A percentile compares a stretch with the other conserved stretches of the same genome.
phyloP scores from a whole-genome alignment of 2,113 vertebrate species.

The Planiliza haematocheilus region DNA sequence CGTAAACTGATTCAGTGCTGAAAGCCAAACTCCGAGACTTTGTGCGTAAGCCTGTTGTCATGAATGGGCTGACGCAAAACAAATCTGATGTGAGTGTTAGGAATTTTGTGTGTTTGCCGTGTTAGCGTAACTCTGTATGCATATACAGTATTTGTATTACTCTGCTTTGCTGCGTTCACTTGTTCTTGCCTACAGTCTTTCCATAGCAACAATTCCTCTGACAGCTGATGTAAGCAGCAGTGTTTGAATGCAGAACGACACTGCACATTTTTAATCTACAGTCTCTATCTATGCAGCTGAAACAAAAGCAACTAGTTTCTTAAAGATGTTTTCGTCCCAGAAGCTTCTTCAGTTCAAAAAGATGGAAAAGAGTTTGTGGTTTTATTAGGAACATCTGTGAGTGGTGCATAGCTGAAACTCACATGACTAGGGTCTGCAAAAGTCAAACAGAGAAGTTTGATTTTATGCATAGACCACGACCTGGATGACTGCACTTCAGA shows the following conservation, averaged over 20 bases:
- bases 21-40: not conserved
- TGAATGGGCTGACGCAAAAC: not conserved
- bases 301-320: too few relatives aligned
- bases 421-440: too few relatives aligned
- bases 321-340: too few relatives aligned
- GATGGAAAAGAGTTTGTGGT: too few relatives aligned
- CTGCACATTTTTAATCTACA: too few relatives aligned
- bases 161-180: constrained; percentile 9
- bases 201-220: constrained; percentile 47
- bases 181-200: constrained; percentile 4
- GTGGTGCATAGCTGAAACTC: too few relatives aligned
- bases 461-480: too few relatives aligned
- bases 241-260: constrained; percentile 9
- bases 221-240: constrained; percentile 29
- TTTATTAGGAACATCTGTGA: too few relatives aligned
- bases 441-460: too few relatives aligned
- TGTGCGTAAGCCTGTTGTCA: not conserved
- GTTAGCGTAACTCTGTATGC: constrained; percentile 1
- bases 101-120: not conserved
- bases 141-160: not conserved
- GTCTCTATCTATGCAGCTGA: too few relatives aligned
- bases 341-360: too few relatives aligned
- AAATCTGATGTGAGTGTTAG: rapidly evolving
- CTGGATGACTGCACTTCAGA: too few relatives aligned
- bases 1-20: not conserved